phyloP scores from a whole-genome alignment of 2,113 vertebrate genomes.

The Festucalex cinctus region DNA sequence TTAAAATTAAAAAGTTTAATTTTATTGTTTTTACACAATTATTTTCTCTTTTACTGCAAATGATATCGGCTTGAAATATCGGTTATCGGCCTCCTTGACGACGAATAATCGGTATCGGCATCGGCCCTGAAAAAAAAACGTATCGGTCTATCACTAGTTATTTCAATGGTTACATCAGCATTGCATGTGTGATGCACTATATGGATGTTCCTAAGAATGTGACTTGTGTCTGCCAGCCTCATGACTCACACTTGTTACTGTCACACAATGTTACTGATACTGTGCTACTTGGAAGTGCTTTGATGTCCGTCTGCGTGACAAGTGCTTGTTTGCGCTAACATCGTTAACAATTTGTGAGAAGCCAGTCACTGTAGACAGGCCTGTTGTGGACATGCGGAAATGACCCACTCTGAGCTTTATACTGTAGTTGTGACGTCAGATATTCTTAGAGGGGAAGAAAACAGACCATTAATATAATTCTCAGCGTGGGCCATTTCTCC shows the following conservation, averaged over 20 bases:
- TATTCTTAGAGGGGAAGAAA: not conserved
- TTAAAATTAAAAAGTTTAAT: no score
- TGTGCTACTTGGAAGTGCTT: slow-evolving; percentile 29
- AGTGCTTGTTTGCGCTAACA: slow-evolving; percentile 51
- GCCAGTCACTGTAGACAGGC: slow-evolving; percentile 7
- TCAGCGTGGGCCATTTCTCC: slow-evolving; percentile 61
- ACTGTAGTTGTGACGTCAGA: not conserved
- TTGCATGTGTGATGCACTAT: slow-evolving; percentile 25
- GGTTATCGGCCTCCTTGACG: no score
- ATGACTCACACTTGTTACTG: slow-evolving; percentile 38
- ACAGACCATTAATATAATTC: not conserved
- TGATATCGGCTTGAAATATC: no score
- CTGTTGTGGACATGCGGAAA: slow-evolving; percentile 47
- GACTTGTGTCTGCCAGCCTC: slow-evolving; percentile 30
- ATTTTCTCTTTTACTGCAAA: no score
- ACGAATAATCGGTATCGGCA: no score
- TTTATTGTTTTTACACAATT: no score
- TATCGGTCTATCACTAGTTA: no score
- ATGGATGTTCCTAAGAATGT: slow-evolving; percentile 17
- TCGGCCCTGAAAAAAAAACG: no score
- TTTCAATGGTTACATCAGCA: slow-evolving; percentile 24
- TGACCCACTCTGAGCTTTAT: slow-evolving; percentile 52
- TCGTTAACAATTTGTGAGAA: slow-evolving; percentile 31
- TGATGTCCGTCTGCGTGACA: slow-evolving; percentile 27
- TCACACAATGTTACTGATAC: slow-evolving; percentile 23